Evolutionary conservation across 1,140 invertebrate genomes (phyloP).

Genomic region (Ditylenchus dipsaci): DNA sequence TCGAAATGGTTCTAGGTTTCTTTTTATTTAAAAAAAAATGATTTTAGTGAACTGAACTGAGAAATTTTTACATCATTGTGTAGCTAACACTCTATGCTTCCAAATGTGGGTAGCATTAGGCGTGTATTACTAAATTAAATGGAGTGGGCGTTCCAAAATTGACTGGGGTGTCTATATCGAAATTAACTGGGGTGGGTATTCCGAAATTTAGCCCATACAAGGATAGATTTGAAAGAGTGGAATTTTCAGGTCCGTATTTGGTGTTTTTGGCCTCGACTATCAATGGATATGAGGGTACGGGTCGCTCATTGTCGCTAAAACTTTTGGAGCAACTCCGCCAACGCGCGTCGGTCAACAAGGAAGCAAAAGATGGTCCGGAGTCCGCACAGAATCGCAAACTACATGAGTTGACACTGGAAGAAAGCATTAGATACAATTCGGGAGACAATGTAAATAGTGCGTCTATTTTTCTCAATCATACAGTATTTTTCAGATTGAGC

Average conservation of each 20-base stretch:
- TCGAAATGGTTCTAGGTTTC: too few species aligned
- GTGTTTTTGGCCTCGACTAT: conserved; percentile 95
- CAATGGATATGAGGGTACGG: conserved; percentile 97
- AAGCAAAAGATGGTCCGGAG: conserved; percentile 28
- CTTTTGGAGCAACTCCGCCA: conserved; percentile 80
- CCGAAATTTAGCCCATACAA: too few species aligned
- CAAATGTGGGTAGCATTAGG: too few species aligned
- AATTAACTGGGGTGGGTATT: too few species aligned
- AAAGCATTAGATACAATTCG: conserved; percentile 86
- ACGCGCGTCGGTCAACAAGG: conserved; percentile 16
- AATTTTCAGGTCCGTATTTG: conserved; percentile 73
- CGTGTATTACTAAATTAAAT: too few species aligned
- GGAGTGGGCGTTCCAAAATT: too few species aligned
- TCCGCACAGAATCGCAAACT: conserved; percentile 58
- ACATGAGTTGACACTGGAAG: conserved; percentile 70
- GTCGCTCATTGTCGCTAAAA: conserved; percentile 88
- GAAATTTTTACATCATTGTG: too few species aligned
- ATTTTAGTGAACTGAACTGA: too few species aligned
- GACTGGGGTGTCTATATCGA: too few species aligned
- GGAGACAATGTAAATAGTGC: conserved; percentile 67
- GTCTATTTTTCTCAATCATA: not conserved
- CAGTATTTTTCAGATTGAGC: conserved; percentile 66
- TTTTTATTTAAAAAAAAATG: too few species aligned
- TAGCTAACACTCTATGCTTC: too few species aligned
- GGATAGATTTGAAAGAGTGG: too few species aligned